Conservation (phyloP, 2,888 invertebrate genomes). For the Notocelia uddmanniana region DNA sequence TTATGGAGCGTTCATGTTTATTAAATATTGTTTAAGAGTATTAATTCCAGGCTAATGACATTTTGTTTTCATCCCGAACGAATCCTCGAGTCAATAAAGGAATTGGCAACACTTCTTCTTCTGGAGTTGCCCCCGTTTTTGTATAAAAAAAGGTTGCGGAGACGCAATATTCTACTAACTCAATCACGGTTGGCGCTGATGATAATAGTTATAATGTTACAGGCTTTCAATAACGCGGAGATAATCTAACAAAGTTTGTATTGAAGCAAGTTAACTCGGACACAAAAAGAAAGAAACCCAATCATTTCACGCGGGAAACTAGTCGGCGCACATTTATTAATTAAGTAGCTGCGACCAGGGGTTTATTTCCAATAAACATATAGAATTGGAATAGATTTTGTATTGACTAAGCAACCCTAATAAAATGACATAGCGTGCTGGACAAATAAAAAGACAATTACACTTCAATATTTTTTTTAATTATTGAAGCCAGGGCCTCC, state of each 20-base stretch:
- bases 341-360: constrained; percentile 54
- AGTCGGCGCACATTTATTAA: constrained; percentile 63
- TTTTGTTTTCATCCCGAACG: no score
- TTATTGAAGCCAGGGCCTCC: constrained; percentile 45
- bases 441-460: not conserved
- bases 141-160: no score
- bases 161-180: constrained; percentile 29
- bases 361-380: not conserved
- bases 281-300: constrained; percentile 50
- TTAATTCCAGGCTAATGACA: no score
- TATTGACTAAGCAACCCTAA: constrained; percentile 3
- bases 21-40: no score
- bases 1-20: no score
- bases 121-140: no score
- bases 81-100: no score
- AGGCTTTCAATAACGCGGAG: constrained; percentile 43
- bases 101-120: no score
- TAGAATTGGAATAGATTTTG: not conserved
- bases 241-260: constrained; percentile 48
- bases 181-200: constrained; percentile 29
- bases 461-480: not conserved
- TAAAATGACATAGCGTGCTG: not conserved
- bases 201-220: constrained; percentile 40
- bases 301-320: constrained; percentile 59
- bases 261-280: constrained; percentile 46